These are phyloP conservation scores for Sebastes iracundus DNA, from an alignment of 2,797 vertebrate genomes.

Conservation along the genomic window DNA sequence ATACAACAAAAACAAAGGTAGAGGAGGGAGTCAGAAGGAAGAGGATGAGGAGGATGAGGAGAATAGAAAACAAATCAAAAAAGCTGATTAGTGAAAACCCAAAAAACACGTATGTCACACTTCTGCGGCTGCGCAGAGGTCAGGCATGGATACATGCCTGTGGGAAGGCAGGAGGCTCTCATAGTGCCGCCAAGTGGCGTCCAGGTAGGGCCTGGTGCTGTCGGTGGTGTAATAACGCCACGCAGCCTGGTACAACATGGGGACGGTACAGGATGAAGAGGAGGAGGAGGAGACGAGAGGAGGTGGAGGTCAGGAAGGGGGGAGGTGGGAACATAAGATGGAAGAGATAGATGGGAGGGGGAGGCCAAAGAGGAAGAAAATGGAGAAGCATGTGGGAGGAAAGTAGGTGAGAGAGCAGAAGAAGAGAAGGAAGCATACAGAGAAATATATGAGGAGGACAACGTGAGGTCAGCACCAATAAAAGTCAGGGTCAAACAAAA, in stretches of 20 bases:
- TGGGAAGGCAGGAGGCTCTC: conserved; percentile 86
- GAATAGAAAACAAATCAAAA: conserved; percentile 66
- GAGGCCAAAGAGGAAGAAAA: background rate
- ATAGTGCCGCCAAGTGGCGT: conserved; percentile 87
- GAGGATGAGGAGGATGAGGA: conserved; percentile 75
- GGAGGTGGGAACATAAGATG: background rate
- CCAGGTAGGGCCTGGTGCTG: conserved; percentile 83
- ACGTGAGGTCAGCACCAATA: background rate
- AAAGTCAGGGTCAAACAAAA: conserved; percentile 8
- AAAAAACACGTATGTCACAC: conserved; percentile 71
- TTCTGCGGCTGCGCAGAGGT: conserved; percentile 55
- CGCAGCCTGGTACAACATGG: conserved; percentile 83
- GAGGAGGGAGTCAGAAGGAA: conserved; percentile 35
- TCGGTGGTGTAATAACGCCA: conserved; percentile 89
- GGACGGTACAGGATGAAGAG: conserved; percentile 30
- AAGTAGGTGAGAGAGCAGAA: background rate
- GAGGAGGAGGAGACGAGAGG: background rate
- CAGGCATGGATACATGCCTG: conserved; percentile 89
- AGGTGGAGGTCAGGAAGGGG: background rate
- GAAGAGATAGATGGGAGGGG: background rate
- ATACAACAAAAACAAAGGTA: conserved; percentile 28
- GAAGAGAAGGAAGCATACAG: conserved; percentile 4
- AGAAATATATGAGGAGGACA: conserved; percentile 21
- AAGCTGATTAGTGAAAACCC: conserved; percentile 87
- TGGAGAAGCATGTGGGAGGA: background rate